phyloP scores from a whole-genome alignment of 2,113 vertebrate genomes.

The Rhabdomys dilectus region DNA sequence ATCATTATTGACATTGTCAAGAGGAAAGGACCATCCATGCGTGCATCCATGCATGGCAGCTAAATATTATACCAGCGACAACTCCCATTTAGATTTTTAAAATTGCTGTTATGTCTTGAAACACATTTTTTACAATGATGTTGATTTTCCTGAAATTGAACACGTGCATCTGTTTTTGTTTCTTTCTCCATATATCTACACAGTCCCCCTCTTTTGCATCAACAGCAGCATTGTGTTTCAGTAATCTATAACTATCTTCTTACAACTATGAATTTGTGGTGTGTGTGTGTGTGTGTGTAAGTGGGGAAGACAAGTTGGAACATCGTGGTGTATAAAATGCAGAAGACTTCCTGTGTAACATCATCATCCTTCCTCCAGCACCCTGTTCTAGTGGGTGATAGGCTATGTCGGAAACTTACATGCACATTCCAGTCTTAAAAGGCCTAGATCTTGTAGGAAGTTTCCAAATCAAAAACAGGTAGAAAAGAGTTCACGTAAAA shows the following conservation, averaged over 20 bases:
- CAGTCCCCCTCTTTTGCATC: neutral
- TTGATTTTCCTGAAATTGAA: neutral
- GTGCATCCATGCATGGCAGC: too few species aligned
- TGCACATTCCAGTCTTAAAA: neutral
- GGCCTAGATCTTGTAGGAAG: neutral
- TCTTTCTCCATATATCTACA: neutral
- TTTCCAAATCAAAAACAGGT: neutral
- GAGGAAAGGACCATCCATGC: neutral
- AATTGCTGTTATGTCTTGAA: neutral
- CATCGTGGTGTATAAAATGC: neutral
- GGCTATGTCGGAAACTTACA: neutral
- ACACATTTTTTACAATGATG: neutral
- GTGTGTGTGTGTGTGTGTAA: neutral
- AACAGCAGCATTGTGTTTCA: neutral
- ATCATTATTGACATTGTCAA: neutral
- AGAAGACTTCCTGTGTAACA: neutral
- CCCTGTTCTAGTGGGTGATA: neutral
- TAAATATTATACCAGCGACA: neutral
- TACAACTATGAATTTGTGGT: neutral
- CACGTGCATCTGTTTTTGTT: neutral
- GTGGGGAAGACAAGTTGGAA: neutral
- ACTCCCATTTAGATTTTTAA: neutral
- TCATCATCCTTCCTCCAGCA: neutral
- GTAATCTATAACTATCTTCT: neutral
- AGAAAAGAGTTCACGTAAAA: neutral